A percentile compares a stretch with the other conserved stretches of the same genome.
phyloP scores from a whole-genome alignment of 2,797 vertebrate genomes.

The Mormyrops boulengeri region DNA sequence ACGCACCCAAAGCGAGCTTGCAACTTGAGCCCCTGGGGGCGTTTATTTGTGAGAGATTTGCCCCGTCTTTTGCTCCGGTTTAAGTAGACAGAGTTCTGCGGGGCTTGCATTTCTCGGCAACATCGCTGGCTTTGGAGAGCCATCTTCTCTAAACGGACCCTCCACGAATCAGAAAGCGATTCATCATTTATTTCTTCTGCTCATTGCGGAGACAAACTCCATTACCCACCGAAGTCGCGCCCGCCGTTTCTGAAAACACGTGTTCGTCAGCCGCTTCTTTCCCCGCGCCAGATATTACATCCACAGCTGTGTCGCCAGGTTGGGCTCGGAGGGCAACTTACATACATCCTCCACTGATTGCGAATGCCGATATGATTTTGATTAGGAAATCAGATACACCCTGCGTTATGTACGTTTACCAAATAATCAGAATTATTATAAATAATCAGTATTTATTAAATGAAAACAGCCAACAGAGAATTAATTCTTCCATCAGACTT shows the following conservation, averaged over 20 bases:
- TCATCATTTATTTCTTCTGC: neutral
- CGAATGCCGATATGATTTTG: neutral
- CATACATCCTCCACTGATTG: neutral
- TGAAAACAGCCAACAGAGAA: neutral
- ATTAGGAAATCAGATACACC: neutral
- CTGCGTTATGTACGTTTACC: neutral
- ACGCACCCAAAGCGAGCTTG: neutral
- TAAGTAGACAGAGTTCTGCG: neutral
- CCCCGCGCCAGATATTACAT: neutral
- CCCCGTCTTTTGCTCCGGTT: neutral
- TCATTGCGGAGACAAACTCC: neutral
- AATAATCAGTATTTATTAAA: slow-evolving; percentile 9
- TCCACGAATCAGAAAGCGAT: neutral
- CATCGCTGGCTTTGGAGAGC: neutral
- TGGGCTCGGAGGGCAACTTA: neutral
- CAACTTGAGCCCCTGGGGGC: neutral
- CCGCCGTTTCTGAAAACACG: neutral
- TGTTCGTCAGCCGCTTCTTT: neutral
- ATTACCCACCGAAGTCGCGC: neutral
- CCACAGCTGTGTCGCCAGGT: neutral
- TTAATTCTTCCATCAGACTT: neutral
- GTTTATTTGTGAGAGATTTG: neutral
- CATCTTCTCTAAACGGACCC: neutral
- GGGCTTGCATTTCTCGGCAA: too few relatives aligned
- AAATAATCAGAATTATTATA: neutral